These are phyloP conservation scores for Holocentrus rufus DNA, from an alignment of 2,797 vertebrate genomes.

Conservation along the genomic window DNA sequence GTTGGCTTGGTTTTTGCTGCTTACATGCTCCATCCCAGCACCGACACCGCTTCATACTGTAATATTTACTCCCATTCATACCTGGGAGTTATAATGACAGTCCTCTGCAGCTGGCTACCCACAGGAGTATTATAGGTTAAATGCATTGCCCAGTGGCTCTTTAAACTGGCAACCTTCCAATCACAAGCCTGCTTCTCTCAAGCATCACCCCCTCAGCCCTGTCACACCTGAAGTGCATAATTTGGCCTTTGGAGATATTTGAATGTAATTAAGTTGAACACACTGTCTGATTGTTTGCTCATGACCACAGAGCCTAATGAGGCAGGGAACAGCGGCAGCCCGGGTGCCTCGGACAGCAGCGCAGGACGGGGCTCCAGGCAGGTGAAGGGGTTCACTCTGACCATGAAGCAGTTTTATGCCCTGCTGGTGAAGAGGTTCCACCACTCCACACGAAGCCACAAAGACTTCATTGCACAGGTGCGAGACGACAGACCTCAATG, in stretches of 20 bases:
- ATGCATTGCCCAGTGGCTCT: background rate
- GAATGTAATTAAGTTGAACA: background rate
- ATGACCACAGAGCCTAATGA: constrained; percentile 60
- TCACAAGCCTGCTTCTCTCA: background rate
- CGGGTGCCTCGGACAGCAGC: constrained; percentile 56
- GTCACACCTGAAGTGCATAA: background rate
- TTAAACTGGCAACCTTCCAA: constrained; percentile 1
- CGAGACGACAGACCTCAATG: background rate
- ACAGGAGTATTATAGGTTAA: background rate
- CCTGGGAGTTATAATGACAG: no score
- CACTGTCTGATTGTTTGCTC: background rate
- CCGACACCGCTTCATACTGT: constrained; percentile 11
- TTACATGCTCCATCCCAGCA: constrained; percentile 17
- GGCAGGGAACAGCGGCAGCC: constrained; percentile 34
- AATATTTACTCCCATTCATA: constrained; percentile 2
- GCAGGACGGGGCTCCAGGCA: constrained; percentile 80
- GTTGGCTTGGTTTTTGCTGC: background rate
- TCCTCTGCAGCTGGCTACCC: background rate
- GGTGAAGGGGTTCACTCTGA: constrained; percentile 80
- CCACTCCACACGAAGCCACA: constrained; percentile 86
- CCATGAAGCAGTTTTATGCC: constrained; percentile 88
- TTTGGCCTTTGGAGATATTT: background rate
- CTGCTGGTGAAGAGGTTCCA: constrained; percentile 91
- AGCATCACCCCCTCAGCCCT: background rate
- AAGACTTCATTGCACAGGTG: constrained; percentile 97